phyloP scores from a whole-genome alignment of 2,797 vertebrate genomes.

The Lacerta bilineata region DNA sequence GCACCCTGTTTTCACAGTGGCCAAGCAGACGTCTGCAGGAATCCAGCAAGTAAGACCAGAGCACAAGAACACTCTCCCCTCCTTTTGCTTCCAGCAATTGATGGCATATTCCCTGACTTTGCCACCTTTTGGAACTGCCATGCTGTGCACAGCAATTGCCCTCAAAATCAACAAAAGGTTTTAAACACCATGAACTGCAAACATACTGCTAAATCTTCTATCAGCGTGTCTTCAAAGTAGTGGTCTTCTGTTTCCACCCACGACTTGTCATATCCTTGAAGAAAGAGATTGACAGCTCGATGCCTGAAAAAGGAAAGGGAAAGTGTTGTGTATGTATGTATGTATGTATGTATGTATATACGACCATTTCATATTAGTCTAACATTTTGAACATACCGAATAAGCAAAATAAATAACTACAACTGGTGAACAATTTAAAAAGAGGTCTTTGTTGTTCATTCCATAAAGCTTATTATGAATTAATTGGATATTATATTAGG shows the following conservation, averaged over 20 bases:
- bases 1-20: no score
- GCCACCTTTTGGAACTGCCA: not conserved
- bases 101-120: not conserved
- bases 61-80: no score
- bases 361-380: not conserved
- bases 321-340: not conserved
- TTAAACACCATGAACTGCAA: conserved; percentile 50
- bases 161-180: not conserved
- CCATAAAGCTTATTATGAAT: not conserved
- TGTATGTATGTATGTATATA: not conserved
- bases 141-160: not conserved
- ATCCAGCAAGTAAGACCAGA: no score
- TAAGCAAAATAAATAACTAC: not conserved
- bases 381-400: not conserved
- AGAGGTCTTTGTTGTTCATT: not conserved
- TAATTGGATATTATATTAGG: not conserved
- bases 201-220: conserved; percentile 95
- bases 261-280: conserved; percentile 96
- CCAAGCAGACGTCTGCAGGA: no score
- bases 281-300: conserved; percentile 93
- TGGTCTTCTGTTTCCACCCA: conserved; percentile 98
- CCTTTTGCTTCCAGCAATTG: not conserved
- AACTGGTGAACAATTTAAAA: not conserved
- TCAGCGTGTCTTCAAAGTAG: conserved; percentile 97
- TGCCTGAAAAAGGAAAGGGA: conserved; percentile 81